phyloP scores from a whole-genome alignment of 2,797 vertebrate species.

The Thaleichthys pacificus region DNA sequence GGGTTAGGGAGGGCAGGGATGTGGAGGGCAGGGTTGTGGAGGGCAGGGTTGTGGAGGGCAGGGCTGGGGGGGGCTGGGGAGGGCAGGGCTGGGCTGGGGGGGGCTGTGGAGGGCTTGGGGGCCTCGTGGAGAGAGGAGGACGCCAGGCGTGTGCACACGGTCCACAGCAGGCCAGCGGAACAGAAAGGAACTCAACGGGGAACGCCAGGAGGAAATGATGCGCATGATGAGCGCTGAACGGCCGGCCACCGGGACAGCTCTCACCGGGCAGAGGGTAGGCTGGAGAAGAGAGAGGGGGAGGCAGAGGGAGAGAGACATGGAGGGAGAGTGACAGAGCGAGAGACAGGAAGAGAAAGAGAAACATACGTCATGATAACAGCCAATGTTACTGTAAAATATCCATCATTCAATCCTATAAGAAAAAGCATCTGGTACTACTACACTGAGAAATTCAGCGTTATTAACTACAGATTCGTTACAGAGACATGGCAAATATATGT shows the following conservation, averaged over 20 bases:
- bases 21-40: too few relatives aligned
- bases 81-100: too few relatives aligned
- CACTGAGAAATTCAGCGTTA: too few relatives aligned
- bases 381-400: slow-evolving; percentile 50
- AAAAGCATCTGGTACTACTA: too few relatives aligned
- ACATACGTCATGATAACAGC: slow-evolving; percentile 35
- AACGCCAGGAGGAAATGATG: slow-evolving; percentile 74
- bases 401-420: slow-evolving; percentile 25
- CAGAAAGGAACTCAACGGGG: slow-evolving; percentile 62
- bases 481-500: slow-evolving; percentile 54
- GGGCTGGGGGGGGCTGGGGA: too few relatives aligned
- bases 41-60: too few relatives aligned
- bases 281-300: neutral
- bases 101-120: neutral
- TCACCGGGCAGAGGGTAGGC: slow-evolving; percentile 52
- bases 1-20: too few relatives aligned
- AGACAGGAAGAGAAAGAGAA: too few relatives aligned
- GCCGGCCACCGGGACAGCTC: slow-evolving; percentile 70
- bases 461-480: slow-evolving; percentile 18
- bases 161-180: slow-evolving; percentile 50
- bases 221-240: slow-evolving; percentile 75
- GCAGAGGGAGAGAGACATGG: neutral
- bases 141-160: slow-evolving; percentile 31
- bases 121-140: slow-evolving; percentile 48
- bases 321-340: too few relatives aligned